Evolutionary conservation across 2,797 vertebrate species (phyloP), one percentile per base, ranked within the genome.

Genomic region (Sardinella longiceps): DNA sequence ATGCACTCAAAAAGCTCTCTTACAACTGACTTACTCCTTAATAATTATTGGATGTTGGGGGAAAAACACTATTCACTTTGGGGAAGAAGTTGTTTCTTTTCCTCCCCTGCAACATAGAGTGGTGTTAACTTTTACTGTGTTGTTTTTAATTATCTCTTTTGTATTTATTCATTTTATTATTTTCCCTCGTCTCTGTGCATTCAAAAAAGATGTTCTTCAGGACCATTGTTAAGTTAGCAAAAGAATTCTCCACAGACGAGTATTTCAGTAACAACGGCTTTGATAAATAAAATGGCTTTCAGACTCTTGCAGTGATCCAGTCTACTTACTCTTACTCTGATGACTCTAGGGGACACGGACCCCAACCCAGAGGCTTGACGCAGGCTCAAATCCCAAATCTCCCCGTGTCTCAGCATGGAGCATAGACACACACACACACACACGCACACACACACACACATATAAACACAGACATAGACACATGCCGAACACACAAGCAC

Each of bases 101-200:
- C 11, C 37, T 77, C 43, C n/a, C 4, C 33, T 18, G 20, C 70
- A 20, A 39, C 70, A 18, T 15, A 43, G 15, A 18, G 70, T 77
- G 33, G 18, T 77, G 37, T 77, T 77, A 43, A 43, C 33, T 77
- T 39, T 39, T 43, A 33, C 20, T 5, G 39, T 77, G 33, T 77
- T 77, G 37, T 77, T 43, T 77, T 20, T 43, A 77, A 77, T 20
- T 1, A 77, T 77, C 1, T 33, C 37, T 70, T 33, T 77, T 77
- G 70, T 77, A 77, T 77, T 77, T 77, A 77, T 77, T 77, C 70
- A 37, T 77, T 23, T 77, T 43, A 43, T 43, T 77, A 77, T 77
- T 77, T 74, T 77, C 39, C 33, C 37, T 77, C 33, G 10, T 39
- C 70, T 20, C 70, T 20, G 70, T 43, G 70, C 9, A 5, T 77